These are phyloP conservation scores for Drosophila tristis DNA, from an alignment of 1,140 invertebrate genomes.

Conservation along the genomic window DNA sequence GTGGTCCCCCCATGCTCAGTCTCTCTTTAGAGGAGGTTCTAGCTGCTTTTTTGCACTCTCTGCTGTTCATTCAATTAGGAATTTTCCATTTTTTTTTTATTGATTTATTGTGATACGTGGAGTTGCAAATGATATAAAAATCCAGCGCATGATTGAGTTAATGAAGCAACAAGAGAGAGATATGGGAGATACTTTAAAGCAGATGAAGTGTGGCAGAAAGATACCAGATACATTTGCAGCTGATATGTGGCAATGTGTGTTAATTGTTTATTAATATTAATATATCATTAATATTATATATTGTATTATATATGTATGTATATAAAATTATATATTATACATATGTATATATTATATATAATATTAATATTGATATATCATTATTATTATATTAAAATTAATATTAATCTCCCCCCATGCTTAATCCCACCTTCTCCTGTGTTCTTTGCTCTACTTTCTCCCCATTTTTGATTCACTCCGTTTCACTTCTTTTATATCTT, in stretches of 20 bases:
- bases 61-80: constrained; percentile 52
- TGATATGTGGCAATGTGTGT: constrained; percentile 1
- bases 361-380: no score
- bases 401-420: no score
- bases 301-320: no score
- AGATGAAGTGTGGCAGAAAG: background rate
- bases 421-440: background rate
- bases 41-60: no score
- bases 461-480: background rate
- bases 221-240: background rate
- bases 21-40: constrained; percentile 8
- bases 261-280: no score
- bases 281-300: no score
- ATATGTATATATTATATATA: no score
- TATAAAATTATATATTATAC: no score
- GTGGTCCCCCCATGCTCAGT: constrained; percentile 15
- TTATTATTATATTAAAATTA: no score
- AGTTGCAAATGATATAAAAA: constrained; percentile 35
- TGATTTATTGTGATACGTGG: constrained; percentile 63
- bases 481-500: constrained; percentile 4
- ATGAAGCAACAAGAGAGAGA: constrained; percentile 14
- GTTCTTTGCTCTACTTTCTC: constrained; percentile 4
- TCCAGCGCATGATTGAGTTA: constrained; percentile 37
- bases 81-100: constrained; percentile 54
- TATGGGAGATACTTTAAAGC: constrained; percentile 17